Percentiles rank a stretch among this genome's conserved stretches.
Evolutionary conservation across 1,140 invertebrate genomes (phyloP).

Genomic region (Caenorhabditis tropicalis): DNA sequence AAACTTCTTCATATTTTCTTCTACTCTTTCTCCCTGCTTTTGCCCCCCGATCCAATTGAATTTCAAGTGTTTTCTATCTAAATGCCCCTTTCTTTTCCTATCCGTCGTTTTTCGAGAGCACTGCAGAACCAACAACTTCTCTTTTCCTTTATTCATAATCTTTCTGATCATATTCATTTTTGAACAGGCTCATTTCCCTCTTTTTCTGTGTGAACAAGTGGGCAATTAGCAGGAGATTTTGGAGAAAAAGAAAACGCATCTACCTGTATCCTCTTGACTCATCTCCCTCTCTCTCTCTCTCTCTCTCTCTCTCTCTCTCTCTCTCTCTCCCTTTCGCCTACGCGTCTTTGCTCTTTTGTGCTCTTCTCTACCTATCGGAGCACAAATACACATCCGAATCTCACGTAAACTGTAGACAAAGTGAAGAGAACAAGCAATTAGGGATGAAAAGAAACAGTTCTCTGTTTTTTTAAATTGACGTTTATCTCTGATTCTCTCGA

Average conservation of each 20-base stretch:
- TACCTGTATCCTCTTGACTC: slow-evolving; percentile 41
- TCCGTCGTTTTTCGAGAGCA: not conserved
- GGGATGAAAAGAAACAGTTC: not conserved
- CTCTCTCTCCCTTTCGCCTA: not conserved
- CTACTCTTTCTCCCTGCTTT: not conserved
- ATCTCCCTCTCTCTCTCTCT: too few species aligned
- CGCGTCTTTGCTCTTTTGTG: slow-evolving; percentile 25
- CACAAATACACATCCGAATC: not conserved
- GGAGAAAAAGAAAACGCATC: not conserved
- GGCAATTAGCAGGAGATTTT: not conserved
- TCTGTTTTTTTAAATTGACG: slow-evolving; percentile 25
- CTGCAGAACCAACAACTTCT: slow-evolving; percentile 3
- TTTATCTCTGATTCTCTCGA: not conserved
- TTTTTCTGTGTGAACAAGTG: not conserved
- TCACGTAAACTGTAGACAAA: slow-evolving; percentile 41
- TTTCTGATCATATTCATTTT: slow-evolving; percentile 14
- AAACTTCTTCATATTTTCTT: not conserved
- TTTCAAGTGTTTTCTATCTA: slow-evolving; percentile 44
- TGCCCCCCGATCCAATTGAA: slow-evolving; percentile 38
- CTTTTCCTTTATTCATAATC: not conserved
- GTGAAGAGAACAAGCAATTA: not conserved
- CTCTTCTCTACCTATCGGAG: not conserved
- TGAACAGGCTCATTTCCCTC: not conserved
- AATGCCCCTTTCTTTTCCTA: slow-evolving; percentile 23
- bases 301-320: too few species aligned